phyloP scores from a whole-genome alignment of 2,888 invertebrate genomes.

The Caenorhabditis sp. region DNA sequence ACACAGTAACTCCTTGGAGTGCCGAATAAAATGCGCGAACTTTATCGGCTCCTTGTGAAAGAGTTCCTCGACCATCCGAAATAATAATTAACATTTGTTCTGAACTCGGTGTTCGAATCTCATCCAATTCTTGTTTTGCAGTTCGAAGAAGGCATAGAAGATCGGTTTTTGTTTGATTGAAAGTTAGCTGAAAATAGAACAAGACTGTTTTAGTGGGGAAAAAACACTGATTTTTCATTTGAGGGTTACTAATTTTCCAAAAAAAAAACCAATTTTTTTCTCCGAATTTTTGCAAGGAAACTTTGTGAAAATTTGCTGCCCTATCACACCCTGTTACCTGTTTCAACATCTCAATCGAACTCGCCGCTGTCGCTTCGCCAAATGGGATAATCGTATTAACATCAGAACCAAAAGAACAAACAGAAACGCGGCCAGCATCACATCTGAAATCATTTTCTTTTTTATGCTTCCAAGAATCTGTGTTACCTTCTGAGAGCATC shows the following conservation, averaged over 20 bases:
- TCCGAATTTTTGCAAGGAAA: too few relatives aligned
- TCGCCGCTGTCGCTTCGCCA: slow-evolving; percentile 74
- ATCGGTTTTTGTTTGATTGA: slow-evolving; percentile 87
- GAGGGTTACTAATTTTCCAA: too few relatives aligned
- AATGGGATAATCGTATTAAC: slow-evolving; percentile 87
- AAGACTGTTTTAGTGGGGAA: too few relatives aligned
- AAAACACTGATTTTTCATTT: too few relatives aligned
- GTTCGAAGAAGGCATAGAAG: slow-evolving; percentile 73
- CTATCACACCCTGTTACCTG: slow-evolving; percentile 2
- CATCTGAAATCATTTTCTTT: slow-evolving; percentile 71
- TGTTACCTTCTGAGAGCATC: slow-evolving; percentile 80
- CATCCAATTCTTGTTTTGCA: slow-evolving; percentile 32
- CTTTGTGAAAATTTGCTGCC: too few relatives aligned
- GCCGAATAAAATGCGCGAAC: slow-evolving; percentile 70
- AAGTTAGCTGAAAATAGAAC: slow-evolving; percentile 72
- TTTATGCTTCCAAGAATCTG: background rate
- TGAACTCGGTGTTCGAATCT: slow-evolving; percentile 42
- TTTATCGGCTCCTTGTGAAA: slow-evolving; percentile 81
- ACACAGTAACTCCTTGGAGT: slow-evolving; percentile 82
- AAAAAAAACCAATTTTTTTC: too few relatives aligned
- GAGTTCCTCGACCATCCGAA: slow-evolving; percentile 92
- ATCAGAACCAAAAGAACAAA: slow-evolving; percentile 87
- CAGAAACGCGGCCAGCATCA: slow-evolving; percentile 85
- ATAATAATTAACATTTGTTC: slow-evolving; percentile 89
- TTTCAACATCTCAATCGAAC: slow-evolving; percentile 37